These are phyloP conservation scores for Atta colombica DNA, from an alignment of 1,140 invertebrate species.

Conservation along the genomic window DNA sequence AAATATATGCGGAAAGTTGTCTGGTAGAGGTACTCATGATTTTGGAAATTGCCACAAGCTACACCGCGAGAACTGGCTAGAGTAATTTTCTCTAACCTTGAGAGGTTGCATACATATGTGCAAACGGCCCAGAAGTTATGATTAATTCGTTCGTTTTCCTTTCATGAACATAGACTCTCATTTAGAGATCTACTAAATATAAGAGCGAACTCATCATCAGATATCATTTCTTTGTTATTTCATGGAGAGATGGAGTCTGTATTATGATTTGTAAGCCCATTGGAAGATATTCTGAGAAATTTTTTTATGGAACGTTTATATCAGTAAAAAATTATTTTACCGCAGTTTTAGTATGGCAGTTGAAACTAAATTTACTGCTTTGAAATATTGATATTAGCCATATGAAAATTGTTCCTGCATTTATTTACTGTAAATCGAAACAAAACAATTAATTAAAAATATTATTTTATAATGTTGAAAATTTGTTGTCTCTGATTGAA, in stretches of 20 bases:
- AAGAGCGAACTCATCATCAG: background rate
- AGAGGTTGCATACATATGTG: background rate
- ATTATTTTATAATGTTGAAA: background rate
- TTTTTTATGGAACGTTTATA: background rate
- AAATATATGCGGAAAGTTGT: conserved; percentile 82
- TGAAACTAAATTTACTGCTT: background rate
- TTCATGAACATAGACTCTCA: conserved; percentile 3
- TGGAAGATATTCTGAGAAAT: background rate
- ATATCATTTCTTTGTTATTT: background rate
- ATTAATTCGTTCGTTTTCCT: conserved; percentile 57
- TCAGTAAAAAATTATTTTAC: background rate
- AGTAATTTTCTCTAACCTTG: conserved; percentile 67
- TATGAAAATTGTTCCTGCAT: background rate
- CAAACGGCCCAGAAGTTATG: conserved; percentile 35
- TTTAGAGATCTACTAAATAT: conserved; percentile 19
- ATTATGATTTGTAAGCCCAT: background rate
- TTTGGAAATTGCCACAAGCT: conserved; percentile 72
- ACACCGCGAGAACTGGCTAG: conserved; percentile 24
- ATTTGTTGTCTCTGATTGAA: background rate
- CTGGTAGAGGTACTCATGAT: conserved; percentile 63
- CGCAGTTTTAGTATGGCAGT: background rate
- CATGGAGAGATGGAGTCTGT: background rate
- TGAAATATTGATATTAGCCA: background rate
- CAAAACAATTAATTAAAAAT: background rate
- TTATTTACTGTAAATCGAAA: background rate